A percentile compares a stretch with the other conserved stretches of the same genome.
phyloP scores from a whole-genome alignment of 2,113 vertebrate species.

The Psittacula cyanocephala region DNA sequence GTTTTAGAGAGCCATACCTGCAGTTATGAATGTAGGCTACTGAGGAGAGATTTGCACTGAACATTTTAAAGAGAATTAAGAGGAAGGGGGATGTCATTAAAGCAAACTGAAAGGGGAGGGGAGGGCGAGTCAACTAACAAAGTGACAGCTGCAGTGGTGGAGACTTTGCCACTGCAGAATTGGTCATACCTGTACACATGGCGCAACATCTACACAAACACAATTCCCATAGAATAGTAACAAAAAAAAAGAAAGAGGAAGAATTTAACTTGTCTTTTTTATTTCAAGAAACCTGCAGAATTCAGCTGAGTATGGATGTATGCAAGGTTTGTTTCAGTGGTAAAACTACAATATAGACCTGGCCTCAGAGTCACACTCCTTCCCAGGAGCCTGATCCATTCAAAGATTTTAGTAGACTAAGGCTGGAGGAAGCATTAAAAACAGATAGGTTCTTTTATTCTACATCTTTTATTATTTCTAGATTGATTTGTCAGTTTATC shows the following conservation, averaged over 20 bases:
- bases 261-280: neutral
- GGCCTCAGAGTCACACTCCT: neutral
- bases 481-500: neutral
- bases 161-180: neutral
- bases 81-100: neutral
- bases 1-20: neutral
- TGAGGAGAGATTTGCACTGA: neutral
- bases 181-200: neutral
- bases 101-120: neutral
- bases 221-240: fast-evolving
- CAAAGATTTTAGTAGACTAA: neutral
- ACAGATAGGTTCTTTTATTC: neutral
- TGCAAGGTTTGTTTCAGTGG: neutral
- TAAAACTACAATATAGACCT: fast-evolving
- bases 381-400: neutral
- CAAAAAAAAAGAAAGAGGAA: neutral
- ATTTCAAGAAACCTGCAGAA: neutral
- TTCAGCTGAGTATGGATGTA: neutral
- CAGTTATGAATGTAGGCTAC: neutral
- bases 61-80: neutral
- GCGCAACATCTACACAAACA: neutral
- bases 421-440: neutral
- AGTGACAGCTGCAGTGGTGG: neutral
- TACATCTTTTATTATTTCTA: neutral
- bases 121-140: neutral